A percentile compares a stretch with the other conserved stretches of the same genome.
phyloP scores from a whole-genome alignment of 2,797 vertebrate genomes.

The Podargus strigoides region DNA sequence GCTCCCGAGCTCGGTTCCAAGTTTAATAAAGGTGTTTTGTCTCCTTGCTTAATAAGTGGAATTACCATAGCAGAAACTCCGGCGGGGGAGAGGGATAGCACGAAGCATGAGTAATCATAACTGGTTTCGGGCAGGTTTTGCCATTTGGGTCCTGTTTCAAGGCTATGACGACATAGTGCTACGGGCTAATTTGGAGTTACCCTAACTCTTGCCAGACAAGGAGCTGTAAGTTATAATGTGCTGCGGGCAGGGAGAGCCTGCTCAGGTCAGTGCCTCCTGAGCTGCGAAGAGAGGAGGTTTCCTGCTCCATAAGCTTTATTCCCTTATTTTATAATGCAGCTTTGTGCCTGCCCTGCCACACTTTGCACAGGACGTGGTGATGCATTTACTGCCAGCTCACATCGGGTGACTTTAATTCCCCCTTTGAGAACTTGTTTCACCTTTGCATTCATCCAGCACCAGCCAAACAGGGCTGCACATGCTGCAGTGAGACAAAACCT shows the following conservation, averaged over 20 bases:
- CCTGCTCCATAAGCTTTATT: not conserved
- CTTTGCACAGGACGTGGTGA: accelerated
- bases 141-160: slow-evolving; percentile 40
- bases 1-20: not conserved
- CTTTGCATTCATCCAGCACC: not conserved
- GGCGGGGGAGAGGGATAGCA: not conserved
- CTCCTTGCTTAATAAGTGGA: slow-evolving; percentile 24
- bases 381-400: not conserved
- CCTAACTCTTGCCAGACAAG: not conserved
- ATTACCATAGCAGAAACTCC: slow-evolving; percentile 56
- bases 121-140: slow-evolving; percentile 51
- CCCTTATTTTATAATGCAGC: not conserved
- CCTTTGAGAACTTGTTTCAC: not conserved
- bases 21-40: slow-evolving; percentile 48
- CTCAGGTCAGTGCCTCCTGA: not conserved
- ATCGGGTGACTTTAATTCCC: accelerated
- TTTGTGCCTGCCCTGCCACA: not conserved
- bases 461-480: not conserved
- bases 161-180: slow-evolving; percentile 4
- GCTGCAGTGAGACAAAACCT: not conserved
- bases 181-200: not conserved
- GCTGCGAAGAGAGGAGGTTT: not conserved
- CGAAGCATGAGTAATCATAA: slow-evolving; percentile 20
- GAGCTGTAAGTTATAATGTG: not conserved
- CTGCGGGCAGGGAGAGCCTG: not conserved